Percentiles rank a stretch among this genome's conserved stretches.
These are phyloP conservation scores for Montipora efflorescens DNA, from an alignment of 64 coral and sea anemone species.

Conservation along the genomic window DNA sequence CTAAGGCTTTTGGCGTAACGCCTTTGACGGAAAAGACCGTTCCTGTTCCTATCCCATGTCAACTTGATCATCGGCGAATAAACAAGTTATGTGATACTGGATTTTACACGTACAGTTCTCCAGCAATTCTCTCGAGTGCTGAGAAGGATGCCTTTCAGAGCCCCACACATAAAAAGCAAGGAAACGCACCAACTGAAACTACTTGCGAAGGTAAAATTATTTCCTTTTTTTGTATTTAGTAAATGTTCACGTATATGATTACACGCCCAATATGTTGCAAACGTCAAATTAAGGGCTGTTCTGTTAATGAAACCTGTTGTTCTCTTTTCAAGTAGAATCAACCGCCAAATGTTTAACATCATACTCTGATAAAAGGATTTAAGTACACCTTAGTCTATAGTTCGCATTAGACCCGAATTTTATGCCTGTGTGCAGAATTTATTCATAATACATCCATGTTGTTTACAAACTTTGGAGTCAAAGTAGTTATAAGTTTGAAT, in stretches of 20 bases:
- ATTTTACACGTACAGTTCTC: conserved; percentile 17
- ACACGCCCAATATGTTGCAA: background rate
- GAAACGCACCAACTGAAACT: background rate
- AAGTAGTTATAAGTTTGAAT: background rate
- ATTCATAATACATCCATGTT: background rate
- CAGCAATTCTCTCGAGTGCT: background rate
- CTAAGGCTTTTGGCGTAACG: background rate
- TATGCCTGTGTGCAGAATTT: background rate
- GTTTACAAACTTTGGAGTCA: background rate
- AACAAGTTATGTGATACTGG: background rate
- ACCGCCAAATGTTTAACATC: background rate
- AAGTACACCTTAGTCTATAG: background rate
- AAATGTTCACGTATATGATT: background rate
- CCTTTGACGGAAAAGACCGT: background rate
- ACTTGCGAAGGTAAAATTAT: background rate
- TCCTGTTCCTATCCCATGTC: conserved; percentile 14
- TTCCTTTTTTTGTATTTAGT: background rate
- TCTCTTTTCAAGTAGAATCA: background rate
- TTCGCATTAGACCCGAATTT: background rate
- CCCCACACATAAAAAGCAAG: background rate
- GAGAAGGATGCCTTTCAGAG: background rate
- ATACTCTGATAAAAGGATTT: background rate
- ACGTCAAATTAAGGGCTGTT: background rate
- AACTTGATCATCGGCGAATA: conserved; percentile 2
- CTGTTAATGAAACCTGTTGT: conserved; percentile 18